Base-by-base conservation (phyloP, 1,140 invertebrate species). In the Piezodorus guildinii region DNA sequence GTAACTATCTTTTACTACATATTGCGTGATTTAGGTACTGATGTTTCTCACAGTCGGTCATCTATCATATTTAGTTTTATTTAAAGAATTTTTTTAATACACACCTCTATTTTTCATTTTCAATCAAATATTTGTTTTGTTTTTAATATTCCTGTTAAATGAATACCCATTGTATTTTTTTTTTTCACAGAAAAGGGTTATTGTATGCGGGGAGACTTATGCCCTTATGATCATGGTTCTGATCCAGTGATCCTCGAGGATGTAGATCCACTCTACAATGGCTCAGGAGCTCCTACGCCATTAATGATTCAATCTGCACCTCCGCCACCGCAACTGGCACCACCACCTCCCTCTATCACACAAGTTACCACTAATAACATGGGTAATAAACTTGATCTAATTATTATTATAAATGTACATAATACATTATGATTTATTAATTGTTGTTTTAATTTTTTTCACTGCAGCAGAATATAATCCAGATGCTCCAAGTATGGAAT, bases 221-320 rank as follows among this genome's bases (percentile, higher is more conserved):
- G 95, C 76, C 91, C 89, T 17, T 98, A 84, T 79, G 94, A 97
- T 78, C 94, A 98, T 77, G 94, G 95, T 16, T 81, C 83, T 4
- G 94, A 97, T 77, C 94, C 94, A 2, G 89, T 97, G 0, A 89
- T 97, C 3, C 77, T 97, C 16, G 93, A 97, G 72, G 90, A 94
- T 74, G 82, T 89, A 17, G 65, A 65, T 12, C 62, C 63, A 39
- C 63, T 63, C 65, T 67, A 65, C 68, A 69, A 65, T 39, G 60
- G 25, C 62, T 73, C 21, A 9, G 70, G 73, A 16, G 71, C 73
- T 34, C 72, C 73, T 12, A 72, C 75, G 62, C 70, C 74, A 60
- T 72, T 49, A 23, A 68, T 39, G 19, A 60, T 27, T 39, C 30
- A 39, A 17, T 72, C 76, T 63, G 68, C 73, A 62, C 73, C 74